phyloP scores from a whole-genome alignment of 1,140 invertebrate species.

The Drosophila obscura region DNA sequence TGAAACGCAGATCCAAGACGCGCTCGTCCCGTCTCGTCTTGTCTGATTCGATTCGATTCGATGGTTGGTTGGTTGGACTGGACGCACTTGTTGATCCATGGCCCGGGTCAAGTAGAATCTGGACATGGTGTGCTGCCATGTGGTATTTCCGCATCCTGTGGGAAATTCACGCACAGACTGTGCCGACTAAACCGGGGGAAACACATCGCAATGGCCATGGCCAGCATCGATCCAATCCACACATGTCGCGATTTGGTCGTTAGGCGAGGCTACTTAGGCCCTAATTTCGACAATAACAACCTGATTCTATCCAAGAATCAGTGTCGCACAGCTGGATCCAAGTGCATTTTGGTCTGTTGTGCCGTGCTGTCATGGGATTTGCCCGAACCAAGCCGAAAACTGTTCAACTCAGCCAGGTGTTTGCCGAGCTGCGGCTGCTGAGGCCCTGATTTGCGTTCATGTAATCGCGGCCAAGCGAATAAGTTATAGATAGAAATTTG shows the following conservation, averaged over 20 bases:
- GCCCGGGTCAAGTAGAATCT: constrained; percentile 33
- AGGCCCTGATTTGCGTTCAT: constrained; percentile 9
- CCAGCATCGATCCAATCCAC: constrained; percentile 16
- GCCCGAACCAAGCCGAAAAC: constrained; percentile 18
- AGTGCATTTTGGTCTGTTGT: background rate
- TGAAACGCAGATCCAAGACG: too few species aligned
- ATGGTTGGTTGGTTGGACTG: constrained; percentile 3
- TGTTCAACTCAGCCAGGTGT: too few species aligned
- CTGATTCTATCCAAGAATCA: constrained; percentile 25
- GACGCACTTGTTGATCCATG: constrained; percentile 43
- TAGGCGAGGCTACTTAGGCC: constrained; percentile 45
- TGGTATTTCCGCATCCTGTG: constrained; percentile 42
- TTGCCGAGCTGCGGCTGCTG: constrained; percentile 1
- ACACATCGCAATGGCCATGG: constrained; percentile 1
- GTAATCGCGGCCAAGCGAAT: too few species aligned
- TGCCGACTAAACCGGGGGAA: constrained; percentile 36
- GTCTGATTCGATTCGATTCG: background rate
- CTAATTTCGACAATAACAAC: constrained; percentile 39
- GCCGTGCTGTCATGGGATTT: constrained; percentile 29
- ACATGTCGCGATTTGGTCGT: constrained; percentile 21
- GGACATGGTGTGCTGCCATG: constrained; percentile 18
- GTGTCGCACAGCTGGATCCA: constrained; percentile 29
- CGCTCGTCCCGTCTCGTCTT: too few species aligned
- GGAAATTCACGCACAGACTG: constrained; percentile 27
- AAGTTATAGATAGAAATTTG: too few species aligned